A percentile compares a stretch with the other conserved stretches of the same genome.
These are phyloP conservation scores for Ptilorrhoa leucosticta DNA, from an alignment of 2,113 vertebrate species.

Conservation along the genomic window DNA sequence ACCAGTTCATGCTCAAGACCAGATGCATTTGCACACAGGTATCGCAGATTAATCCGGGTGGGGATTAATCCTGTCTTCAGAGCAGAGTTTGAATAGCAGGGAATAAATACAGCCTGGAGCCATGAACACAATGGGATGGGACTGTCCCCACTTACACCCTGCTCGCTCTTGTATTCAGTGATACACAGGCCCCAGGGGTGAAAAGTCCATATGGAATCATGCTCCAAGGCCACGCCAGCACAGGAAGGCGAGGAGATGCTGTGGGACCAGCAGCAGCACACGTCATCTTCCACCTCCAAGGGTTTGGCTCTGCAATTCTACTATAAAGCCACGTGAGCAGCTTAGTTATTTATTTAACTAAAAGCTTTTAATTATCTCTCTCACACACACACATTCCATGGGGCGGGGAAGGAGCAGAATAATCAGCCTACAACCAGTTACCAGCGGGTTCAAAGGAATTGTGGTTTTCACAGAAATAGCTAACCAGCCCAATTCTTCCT, in stretches of 20 bases:
- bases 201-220: background rate
- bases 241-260: accelerated
- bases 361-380: constrained; percentile 57
- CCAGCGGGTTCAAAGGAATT: background rate
- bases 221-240: accelerated
- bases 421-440: constrained; percentile 34
- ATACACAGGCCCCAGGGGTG: background rate
- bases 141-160: background rate
- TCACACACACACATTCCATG: background rate
- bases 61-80: background rate
- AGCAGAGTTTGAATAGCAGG: background rate
- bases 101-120: background rate
- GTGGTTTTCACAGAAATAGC: constrained; percentile 2
- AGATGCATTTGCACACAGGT: background rate
- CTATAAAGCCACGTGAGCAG: background rate
- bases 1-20: background rate
- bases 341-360: constrained; percentile 47
- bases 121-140: background rate
- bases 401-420: background rate
- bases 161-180: background rate
- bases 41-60: accelerated
- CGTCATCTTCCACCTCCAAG: background rate
- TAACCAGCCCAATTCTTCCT: background rate
- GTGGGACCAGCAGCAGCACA: background rate
- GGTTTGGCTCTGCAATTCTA: background rate